Evolutionary conservation across 2,797 vertebrate genomes (phyloP), one percentile per base, ranked within the genome.

Genomic region (Chlorospingus semifuscus): DNA sequence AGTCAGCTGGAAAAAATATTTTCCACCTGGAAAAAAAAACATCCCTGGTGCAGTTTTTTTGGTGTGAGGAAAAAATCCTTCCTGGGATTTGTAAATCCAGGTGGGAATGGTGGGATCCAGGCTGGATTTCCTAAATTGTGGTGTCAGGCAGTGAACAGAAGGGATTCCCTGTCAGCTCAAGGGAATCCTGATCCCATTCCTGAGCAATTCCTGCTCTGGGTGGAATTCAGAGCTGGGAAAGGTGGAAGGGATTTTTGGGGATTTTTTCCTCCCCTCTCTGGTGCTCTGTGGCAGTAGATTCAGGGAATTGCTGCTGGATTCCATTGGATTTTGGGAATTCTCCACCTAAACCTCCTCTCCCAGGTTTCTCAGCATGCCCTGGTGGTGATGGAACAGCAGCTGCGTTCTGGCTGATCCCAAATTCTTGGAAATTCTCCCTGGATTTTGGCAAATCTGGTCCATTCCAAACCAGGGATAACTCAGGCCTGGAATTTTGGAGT

Each of bases 331-430:
- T 56, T 3, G 15, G 83, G 83, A 81, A 37, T 75, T 5, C 26
- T 6, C 1, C 8, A 8, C 11, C 70, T 12, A 5, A 75, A 49
- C 24, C 11, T 49, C 68, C 39, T 71, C 41, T 50, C 50, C 69
- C 8, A 0, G 1, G 9, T 30, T 71, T 32, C 19, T 10, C 34
- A 15, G 6, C 2, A 0, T 3, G 15, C 47, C 8, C 5, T 5
- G 59, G 4, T 0, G 8, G 0, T 19, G 74, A 12, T 19, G 69
- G 6, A 63, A 24, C 30, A 12, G 57, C 37, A 74, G 53, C 41
- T 63, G 12, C 12, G 19, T 80, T 49, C 68, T 17, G n/a, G 6
- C 2, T 1, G 26, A 52, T 77, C 68, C 83, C 7, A 16, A 16
- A 29, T 56, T 16, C 47, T 27, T 9, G 37, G 49, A 26, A 49